Conservation (phyloP, 2,888 invertebrate species). For the Quadroppia sp. region DNA sequence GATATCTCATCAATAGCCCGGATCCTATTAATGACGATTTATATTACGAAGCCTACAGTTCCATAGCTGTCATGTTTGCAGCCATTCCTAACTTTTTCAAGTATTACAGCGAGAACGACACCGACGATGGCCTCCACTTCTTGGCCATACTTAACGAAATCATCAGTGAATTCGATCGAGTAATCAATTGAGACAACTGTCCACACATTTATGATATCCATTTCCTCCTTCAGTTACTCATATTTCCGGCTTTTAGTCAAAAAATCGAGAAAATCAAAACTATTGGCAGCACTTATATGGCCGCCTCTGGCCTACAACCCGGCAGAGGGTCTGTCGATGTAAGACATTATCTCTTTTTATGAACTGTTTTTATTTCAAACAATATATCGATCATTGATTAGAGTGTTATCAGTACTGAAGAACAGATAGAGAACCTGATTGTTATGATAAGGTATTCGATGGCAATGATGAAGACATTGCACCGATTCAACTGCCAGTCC, state of each 20-base stretch:
- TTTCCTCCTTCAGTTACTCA: slow-evolving; percentile 50
- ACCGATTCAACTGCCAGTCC: slow-evolving; percentile 56
- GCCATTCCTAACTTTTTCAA: slow-evolving; percentile 84
- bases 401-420: slow-evolving; percentile 46
- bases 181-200: slow-evolving; percentile 22
- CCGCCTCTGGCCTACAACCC: slow-evolving; percentile 49
- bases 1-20: slow-evolving; percentile 50
- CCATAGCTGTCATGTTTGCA: slow-evolving; percentile 96
- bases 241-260: slow-evolving; percentile 51
- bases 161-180: slow-evolving; percentile 49
- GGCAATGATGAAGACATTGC: slow-evolving; percentile 34
- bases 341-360: slow-evolving; percentile 4
- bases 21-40: slow-evolving; percentile 27
- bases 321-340: slow-evolving; percentile 45
- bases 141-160: slow-evolving; percentile 49
- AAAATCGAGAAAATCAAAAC: slow-evolving; percentile 55
- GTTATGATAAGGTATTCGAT: slow-evolving; percentile 64
- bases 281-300: slow-evolving; percentile 55
- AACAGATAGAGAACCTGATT: slow-evolving; percentile 51
- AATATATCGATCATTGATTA: slow-evolving; percentile 2
- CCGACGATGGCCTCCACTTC: slow-evolving; percentile 47
- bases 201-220: not conserved
- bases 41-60: slow-evolving; percentile 61
- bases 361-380: not conserved
- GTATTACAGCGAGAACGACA: slow-evolving; percentile 47